A percentile compares a stretch with the other conserved stretches of the same genome.
Evolutionary conservation across 2,888 invertebrate species (phyloP).

Genomic region (Lottia gigantea): DNA sequence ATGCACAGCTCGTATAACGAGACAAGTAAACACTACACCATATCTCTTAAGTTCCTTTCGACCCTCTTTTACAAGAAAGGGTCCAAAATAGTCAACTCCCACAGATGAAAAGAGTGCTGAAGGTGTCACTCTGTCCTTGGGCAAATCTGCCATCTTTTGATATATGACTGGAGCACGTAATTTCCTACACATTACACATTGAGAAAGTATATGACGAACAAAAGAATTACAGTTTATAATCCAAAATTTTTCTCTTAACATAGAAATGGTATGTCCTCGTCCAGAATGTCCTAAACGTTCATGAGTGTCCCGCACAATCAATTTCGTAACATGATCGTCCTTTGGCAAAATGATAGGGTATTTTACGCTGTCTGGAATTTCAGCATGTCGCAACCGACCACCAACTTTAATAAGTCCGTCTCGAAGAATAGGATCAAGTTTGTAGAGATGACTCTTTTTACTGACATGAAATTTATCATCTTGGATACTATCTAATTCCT

Average conservation of each 20-base stretch:
- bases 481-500: background rate
- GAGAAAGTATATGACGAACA: background rate
- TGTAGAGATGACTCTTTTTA: background rate
- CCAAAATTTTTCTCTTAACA: conserved; percentile 18
- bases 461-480: background rate
- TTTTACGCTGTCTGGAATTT: background rate
- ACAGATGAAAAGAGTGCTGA: conserved; percentile 25
- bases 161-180: background rate
- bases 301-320: conserved; percentile 14
- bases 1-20: conserved; percentile 14
- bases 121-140: conserved; percentile 15
- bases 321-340: background rate
- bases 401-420: conserved; percentile 3
- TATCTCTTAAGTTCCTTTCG: conserved; percentile 19
- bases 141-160: conserved; percentile 21
- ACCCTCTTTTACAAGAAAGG: conserved; percentile 21
- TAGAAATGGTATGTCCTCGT: background rate
- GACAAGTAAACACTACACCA: conserved; percentile 26
- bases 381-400: background rate
- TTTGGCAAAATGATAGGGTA: conserved; percentile 18
- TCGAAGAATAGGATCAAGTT: background rate
- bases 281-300: background rate
- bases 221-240: background rate
- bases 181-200: no score
- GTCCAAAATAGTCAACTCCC: conserved; percentile 26